A percentile compares a stretch with the other conserved stretches of the same genome.
Conservation (phyloP, 2,113 vertebrate species). For the Anarrhichthys ocellatus region DNA sequence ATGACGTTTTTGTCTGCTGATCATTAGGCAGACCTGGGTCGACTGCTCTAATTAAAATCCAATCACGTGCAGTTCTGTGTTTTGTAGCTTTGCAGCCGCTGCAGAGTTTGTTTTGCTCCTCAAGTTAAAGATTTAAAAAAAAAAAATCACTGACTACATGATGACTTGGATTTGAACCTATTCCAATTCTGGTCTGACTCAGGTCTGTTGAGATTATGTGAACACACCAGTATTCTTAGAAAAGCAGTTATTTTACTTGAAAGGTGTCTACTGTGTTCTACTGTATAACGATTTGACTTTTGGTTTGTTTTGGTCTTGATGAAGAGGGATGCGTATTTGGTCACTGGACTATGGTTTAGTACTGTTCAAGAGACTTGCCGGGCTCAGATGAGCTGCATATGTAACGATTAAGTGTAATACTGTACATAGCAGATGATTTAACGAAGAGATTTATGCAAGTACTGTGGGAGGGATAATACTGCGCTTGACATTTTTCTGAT, state of each 20-base stretch:
- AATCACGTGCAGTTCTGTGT: neutral
- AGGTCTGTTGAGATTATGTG: slow-evolving; percentile 40
- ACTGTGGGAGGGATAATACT: slow-evolving; percentile 48
- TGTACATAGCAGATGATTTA: slow-evolving; percentile 79
- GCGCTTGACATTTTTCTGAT: slow-evolving; percentile 36
- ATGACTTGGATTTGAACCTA: neutral
- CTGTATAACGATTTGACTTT: slow-evolving; percentile 57
- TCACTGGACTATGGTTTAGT: slow-evolving; percentile 42
- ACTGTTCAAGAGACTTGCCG: slow-evolving; percentile 37
- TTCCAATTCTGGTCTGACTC: slow-evolving; percentile 39
- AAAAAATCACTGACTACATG: neutral
- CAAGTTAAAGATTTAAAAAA: neutral
- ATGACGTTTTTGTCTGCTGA: slow-evolving; percentile 52
- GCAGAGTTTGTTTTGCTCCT: neutral
- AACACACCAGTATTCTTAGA: slow-evolving; percentile 59
- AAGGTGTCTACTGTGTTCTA: slow-evolving; percentile 71
- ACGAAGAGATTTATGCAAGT: slow-evolving; percentile 80
- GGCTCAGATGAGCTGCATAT: slow-evolving; percentile 39
- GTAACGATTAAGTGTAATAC: slow-evolving; percentile 57
- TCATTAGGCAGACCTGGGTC: slow-evolving; percentile 38
- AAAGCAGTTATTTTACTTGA: slow-evolving; percentile 60
- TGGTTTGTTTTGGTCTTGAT: slow-evolving; percentile 38
- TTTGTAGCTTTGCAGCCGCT: slow-evolving; percentile 7
- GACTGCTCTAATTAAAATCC: neutral
- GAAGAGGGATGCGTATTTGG: slow-evolving; percentile 28